These are phyloP conservation scores for Saturnia japonica DNA, from an alignment of 2,888 invertebrate genomes.

Conservation along the genomic window DNA sequence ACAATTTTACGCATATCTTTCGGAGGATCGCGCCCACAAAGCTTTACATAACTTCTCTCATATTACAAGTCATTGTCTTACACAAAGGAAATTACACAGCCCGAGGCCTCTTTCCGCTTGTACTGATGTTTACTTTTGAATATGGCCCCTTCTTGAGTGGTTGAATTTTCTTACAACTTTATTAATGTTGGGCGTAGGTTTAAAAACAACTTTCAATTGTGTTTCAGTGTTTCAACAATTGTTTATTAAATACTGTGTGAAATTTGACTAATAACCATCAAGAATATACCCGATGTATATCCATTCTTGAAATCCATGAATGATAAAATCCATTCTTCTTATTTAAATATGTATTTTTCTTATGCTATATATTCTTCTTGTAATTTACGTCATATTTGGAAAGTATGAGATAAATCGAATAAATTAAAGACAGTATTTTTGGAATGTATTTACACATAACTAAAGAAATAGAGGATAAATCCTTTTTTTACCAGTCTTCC, in stretches of 20 bases:
- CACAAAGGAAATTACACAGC: slow-evolving; percentile 46
- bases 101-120: slow-evolving; percentile 26
- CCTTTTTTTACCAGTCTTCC: too few species aligned
- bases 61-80: slow-evolving; percentile 38
- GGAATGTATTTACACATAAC: too few species aligned
- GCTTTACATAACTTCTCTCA: slow-evolving; percentile 40
- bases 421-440: too few species aligned
- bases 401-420: too few species aligned
- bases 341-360: too few species aligned
- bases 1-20: slow-evolving; percentile 32
- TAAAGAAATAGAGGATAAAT: too few species aligned
- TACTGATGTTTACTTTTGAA: slow-evolving; percentile 39
- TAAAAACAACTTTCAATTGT: slow-evolving; percentile 1
- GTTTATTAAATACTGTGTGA: background rate
- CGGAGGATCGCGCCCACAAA: slow-evolving; percentile 26
- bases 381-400: too few species aligned
- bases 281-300: too few species aligned
- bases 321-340: too few species aligned
- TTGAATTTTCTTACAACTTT: slow-evolving; percentile 25
- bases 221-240: background rate
- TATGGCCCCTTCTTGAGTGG: slow-evolving; percentile 22
- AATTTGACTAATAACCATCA: background rate
- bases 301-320: too few species aligned
- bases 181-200: slow-evolving; percentile 16
- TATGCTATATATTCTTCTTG: too few species aligned